Conservation (phyloP, 1,140 invertebrate species). For the Choristoneura fumiferana region DNA sequence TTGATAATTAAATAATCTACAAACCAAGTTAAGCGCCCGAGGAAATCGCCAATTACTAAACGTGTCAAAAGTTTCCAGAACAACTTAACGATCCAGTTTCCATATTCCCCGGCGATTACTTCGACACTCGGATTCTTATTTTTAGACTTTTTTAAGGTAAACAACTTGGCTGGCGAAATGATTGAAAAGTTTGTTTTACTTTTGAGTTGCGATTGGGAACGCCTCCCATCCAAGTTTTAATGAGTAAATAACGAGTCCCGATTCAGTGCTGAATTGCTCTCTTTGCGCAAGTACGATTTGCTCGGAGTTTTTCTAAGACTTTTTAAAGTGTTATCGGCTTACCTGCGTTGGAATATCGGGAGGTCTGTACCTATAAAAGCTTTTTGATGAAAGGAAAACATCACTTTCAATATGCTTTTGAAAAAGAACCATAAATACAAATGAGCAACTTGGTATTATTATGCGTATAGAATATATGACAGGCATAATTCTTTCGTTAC, state of each 20-base stretch:
- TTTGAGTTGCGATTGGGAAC: conserved; percentile 42
- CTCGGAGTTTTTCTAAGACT: not conserved
- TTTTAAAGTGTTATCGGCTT: not conserved
- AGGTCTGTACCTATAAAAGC: no score
- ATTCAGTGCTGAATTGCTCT: conserved; percentile 50
- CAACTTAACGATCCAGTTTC: conserved; percentile 1
- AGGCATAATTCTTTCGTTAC: no score
- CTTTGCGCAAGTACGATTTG: conserved; percentile 28
- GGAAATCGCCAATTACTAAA: conserved; percentile 9
- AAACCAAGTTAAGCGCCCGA: not conserved
- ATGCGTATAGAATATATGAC: no score
- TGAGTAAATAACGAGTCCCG: conserved; percentile 64
- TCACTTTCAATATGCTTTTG: no score
- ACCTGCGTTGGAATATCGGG: no score
- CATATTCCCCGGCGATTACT: conserved; percentile 7
- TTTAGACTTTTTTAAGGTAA: conserved; percentile 23
- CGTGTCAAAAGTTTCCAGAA: not conserved
- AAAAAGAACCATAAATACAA: no score
- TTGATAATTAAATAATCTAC: no score
- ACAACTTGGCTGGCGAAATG: conserved; percentile 33
- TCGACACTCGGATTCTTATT: conserved; percentile 13
- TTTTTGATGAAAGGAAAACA: no score
- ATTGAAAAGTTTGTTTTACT: conserved; percentile 56
- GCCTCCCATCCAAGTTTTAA: conserved; percentile 66
- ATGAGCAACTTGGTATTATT: no score